These are phyloP conservation scores for Corythucha ciliata DNA, from an alignment of 2,888 invertebrate species.

Conservation along the genomic window DNA sequence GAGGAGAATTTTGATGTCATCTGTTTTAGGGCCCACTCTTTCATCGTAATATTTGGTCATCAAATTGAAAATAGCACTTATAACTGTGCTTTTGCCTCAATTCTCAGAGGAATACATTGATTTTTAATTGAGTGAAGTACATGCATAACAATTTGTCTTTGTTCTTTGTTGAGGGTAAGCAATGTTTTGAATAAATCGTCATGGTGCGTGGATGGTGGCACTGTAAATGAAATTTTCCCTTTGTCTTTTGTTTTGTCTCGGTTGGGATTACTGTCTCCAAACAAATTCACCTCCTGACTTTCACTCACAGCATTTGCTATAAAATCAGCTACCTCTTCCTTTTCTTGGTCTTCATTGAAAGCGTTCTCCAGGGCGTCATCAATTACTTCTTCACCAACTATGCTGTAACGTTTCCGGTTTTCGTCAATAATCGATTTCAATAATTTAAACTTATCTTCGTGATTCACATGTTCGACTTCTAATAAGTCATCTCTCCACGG, in stretches of 20 bases:
- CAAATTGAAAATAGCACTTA: background rate
- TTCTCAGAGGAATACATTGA: no score
- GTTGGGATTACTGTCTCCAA: no score
- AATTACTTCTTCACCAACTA: slow-evolving; percentile 4
- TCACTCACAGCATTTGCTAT: no score
- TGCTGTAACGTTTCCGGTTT: background rate
- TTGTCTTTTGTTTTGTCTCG: slow-evolving; percentile 1
- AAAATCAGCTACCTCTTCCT: no score
- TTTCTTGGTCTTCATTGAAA: background rate
- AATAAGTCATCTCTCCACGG: no score
- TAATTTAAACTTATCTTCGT: background rate
- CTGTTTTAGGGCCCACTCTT: slow-evolving; percentile 5
- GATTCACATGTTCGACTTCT: no score
- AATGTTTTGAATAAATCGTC: no score
- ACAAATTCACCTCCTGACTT: no score
- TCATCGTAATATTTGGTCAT: background rate
- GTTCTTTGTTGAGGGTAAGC: background rate
- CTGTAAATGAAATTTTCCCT: no score
- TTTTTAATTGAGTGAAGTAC: no score
- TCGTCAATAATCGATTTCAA: background rate
- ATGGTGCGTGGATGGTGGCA: no score
- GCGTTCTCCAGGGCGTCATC: background rate
- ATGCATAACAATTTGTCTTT: background rate
- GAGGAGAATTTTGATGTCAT: slow-evolving; percentile 14
- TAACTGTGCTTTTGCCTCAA: slow-evolving; percentile 2